Conservation (phyloP, 2,113 vertebrate genomes). For the Ramphastos sulfuratus region DNA sequence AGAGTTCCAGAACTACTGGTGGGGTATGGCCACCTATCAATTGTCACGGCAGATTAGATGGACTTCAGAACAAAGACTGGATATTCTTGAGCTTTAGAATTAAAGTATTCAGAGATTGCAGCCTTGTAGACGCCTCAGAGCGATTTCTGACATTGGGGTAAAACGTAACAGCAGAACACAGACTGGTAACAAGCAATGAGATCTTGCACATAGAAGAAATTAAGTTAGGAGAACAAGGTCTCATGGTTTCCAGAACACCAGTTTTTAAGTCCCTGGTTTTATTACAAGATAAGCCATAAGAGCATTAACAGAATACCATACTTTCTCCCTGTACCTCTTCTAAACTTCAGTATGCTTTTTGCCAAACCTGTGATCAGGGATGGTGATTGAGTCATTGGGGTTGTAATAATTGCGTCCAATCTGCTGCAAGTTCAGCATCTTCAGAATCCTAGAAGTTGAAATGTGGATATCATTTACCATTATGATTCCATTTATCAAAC, state of each 20-base stretch:
- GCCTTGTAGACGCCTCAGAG: neutral
- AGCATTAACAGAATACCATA: neutral
- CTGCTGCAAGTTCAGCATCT: conserved; percentile 92
- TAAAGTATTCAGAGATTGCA: neutral
- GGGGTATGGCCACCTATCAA: neutral
- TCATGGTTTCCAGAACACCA: neutral
- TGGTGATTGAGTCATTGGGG: conserved; percentile 84
- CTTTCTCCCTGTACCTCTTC: neutral
- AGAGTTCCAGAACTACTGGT: neutral
- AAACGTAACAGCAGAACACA: neutral
- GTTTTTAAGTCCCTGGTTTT: neutral
- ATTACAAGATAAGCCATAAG: neutral
- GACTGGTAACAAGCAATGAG: neutral
- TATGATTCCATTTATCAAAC: neutral
- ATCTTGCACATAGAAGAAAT: neutral
- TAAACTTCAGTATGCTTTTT: neutral
- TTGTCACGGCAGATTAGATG: neutral
- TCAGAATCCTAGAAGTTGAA: conserved; percentile 82
- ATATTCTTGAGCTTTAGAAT: neutral
- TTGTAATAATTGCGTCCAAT: conserved; percentile 96
- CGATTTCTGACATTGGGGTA: neutral
- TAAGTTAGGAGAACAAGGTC: neutral
- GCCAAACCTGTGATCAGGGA: conserved; percentile 88
- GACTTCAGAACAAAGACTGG: neutral
- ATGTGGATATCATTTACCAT: neutral